Base-by-base conservation (phyloP, 1,140 invertebrate genomes). In the Drosophila mayri region DNA sequence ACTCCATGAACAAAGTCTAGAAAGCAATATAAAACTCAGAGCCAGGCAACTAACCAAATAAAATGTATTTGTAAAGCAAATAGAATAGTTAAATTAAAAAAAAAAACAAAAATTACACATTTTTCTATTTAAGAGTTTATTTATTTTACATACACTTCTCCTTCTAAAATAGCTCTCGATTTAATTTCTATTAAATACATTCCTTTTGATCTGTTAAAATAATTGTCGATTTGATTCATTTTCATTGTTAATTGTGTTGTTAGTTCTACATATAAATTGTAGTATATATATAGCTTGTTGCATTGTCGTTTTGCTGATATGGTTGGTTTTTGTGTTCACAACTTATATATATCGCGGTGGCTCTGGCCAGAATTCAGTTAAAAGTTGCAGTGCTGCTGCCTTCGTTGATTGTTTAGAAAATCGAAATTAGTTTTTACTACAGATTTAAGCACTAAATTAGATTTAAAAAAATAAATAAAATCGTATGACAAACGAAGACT, bases 271-370 rank as follows among this genome's bases (percentile, higher is more conserved):
- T 40, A 66, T 52, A 55, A n/a, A n/a, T 67, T 55, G 72, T 50
- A 28, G 28, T 5, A 28, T 28, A n/a, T 49, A n/a, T 49, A 28
- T 47, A 47, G 14, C 58, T 62, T 68, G 32, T 78, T 78, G 84
- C 83, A 87, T 87, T 87, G 84, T 87, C 83, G 84, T 77, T 77
- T 85, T 77, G 81, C 81, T 90, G 84, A 88, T 88, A 88, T 79
- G 77, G 61, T 79, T 79, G 74, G 55, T 55, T 65, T 46, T 40
- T 74, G 40, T 84, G 76, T 43, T 47, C 16, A 47, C 44, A 47
- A 16, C 22, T 47, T 47, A 47, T n/a, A 75, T n/a, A 30, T 35
- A 12, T 38, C 44, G 32, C n/a, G 18, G 63, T 68, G 68, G 70
- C 80, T n/a, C 65, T 64, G 80, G 68, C 62, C 65, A 77, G 66